Evolutionary conservation across 2,113 vertebrate species (phyloP), one percentile per base, ranked within the genome.

Genomic region (Apteryx owenii): DNA sequence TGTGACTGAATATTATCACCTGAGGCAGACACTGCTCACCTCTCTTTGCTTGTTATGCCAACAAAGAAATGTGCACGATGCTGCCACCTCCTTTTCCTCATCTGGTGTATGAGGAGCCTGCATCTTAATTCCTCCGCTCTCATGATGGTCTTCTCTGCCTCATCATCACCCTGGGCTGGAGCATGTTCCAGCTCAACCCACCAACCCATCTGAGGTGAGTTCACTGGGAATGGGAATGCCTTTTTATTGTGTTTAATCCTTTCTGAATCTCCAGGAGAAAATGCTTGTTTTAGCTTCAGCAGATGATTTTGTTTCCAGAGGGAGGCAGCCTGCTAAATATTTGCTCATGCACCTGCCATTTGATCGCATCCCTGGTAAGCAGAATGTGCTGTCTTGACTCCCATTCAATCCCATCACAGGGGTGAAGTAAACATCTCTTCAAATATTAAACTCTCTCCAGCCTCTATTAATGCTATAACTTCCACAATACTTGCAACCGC

Each of bases 1-100:
- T 85, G 38, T 71, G 90, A 88, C 42, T 95, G 94, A 97, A 97
- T 95, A 95, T 83, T 95, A 96, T 97, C 95, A 95, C 75, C 79
- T 91, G 75, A 75, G 83, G 85, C 95, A 97, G 94, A 46, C 92
- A 93, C 3, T 0, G 33, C 51, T 92, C 54, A 81, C 71, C 81
- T 85, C 87, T 85, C 40, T 93, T 22, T 73, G 48, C 81, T 84
- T 83, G 42, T 64, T 93, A 51, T 54, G 54, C 62, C 71, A 88
- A 81, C 50, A 95, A 95, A 95, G 87, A 80, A 85, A n/a, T 0
- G 4, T 7, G 38, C 31, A 14, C 21, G 71, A 77, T 66, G 20
- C 44, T 2, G 3, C 87, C 50, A 50, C 66, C 36, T 83, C 44
- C 54, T 88, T 88, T 94, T 33, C 81, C 54, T 80, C 36, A 6